Conservation (phyloP, 2,888 invertebrate species). For the Ennomos erosarius region DNA sequence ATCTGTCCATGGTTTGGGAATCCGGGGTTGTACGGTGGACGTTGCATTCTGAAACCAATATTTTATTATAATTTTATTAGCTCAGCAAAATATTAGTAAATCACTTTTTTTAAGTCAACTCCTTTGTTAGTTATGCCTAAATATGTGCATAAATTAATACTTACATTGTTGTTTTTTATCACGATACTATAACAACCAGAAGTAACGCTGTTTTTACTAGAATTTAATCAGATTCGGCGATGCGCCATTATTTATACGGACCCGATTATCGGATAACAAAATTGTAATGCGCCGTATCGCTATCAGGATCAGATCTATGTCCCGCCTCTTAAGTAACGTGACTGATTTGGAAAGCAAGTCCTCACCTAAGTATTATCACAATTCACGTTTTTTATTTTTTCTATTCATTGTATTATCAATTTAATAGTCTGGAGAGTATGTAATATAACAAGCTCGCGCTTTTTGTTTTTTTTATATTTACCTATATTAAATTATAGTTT, state of each 20-base stretch:
- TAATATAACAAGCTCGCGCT: too few species aligned
- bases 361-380: neutral
- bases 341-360: constrained; percentile 14
- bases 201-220: constrained; percentile 2
- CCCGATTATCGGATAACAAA: constrained; percentile 49
- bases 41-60: constrained; percentile 67
- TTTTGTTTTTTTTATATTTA: too few species aligned
- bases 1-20: constrained; percentile 42
- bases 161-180: constrained; percentile 12
- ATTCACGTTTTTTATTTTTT: constrained; percentile 1
- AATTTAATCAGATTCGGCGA: constrained; percentile 4
- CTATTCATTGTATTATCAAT: too few species aligned
- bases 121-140: too few species aligned
- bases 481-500: too few species aligned
- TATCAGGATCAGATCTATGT: constrained; percentile 34
- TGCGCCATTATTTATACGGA: constrained; percentile 46
- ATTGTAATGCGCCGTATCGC: constrained; percentile 13
- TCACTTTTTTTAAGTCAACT: too few species aligned
- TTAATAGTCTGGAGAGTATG: too few species aligned
- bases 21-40: constrained; percentile 56
- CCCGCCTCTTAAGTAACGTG: constrained; percentile 21
- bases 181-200: constrained; percentile 4
- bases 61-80: too few species aligned
- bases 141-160: constrained; percentile 1
- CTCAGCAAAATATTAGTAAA: too few species aligned